Evolutionary conservation across 2,797 vertebrate genomes (phyloP).

Genomic region (Gallinago solitaria): DNA sequence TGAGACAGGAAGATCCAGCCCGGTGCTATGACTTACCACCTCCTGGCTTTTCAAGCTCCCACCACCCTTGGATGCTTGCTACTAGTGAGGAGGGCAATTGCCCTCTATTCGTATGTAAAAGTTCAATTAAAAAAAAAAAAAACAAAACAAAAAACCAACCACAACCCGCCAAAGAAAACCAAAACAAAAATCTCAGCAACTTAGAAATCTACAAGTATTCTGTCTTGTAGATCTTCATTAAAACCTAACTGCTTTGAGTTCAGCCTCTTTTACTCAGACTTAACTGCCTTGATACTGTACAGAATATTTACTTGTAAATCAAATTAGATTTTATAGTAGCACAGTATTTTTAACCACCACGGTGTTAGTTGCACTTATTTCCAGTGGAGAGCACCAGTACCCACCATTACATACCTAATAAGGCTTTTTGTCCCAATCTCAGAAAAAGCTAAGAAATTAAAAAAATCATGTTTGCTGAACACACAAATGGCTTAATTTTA

Average conservation of each 20-base stretch:
- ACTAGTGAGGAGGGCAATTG: not conserved
- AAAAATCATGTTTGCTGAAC: not conserved
- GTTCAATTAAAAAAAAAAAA: not conserved
- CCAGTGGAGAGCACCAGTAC: not conserved
- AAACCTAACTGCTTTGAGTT: not conserved
- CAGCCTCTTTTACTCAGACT: not conserved
- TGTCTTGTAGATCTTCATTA: not conserved
- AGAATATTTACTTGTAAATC: not conserved
- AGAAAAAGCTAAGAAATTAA: not conserved
- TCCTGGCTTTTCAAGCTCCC: not conserved
- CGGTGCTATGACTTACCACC: rapidly evolving
- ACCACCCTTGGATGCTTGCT: not conserved
- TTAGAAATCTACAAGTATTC: not conserved
- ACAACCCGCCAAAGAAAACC: not conserved
- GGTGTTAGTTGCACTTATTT: not conserved
- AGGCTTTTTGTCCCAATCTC: not conserved
- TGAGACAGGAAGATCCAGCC: not conserved
- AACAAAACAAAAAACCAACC: too few relatives aligned
- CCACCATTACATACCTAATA: rapidly evolving
- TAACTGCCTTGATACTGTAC: not conserved
- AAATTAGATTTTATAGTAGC: not conserved
- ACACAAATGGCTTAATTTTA: not conserved
- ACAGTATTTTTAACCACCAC: not conserved
- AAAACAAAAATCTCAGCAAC: not conserved
- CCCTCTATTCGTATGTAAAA: not conserved